Conservation (phyloP, 2,797 vertebrate genomes). For the Acestrorhynchus altus region DNA sequence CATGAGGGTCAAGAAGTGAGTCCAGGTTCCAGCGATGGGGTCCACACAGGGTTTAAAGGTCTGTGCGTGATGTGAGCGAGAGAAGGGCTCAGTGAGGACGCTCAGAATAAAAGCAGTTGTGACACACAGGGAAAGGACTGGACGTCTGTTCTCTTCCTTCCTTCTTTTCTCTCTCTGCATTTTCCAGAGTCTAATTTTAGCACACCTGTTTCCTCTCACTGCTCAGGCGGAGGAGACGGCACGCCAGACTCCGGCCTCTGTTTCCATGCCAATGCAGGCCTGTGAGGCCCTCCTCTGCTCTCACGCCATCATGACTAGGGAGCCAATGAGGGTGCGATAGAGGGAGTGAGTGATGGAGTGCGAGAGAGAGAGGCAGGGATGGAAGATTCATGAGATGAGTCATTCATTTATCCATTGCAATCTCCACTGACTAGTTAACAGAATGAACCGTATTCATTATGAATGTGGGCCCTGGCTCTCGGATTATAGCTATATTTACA, state of each 20-base stretch:
- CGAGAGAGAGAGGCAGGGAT: not conserved
- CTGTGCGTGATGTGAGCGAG: not conserved
- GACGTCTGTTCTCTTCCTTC: not conserved
- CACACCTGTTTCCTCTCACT: conserved; percentile 24
- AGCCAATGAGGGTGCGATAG: not conserved
- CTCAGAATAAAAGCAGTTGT: not conserved
- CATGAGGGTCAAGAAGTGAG: too few relatives aligned
- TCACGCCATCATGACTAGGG: conserved; percentile 1
- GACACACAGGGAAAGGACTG: not conserved
- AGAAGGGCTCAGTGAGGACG: not conserved
- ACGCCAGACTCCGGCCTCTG: not conserved
- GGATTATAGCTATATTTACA: not conserved
- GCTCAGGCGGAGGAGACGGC: conserved; percentile 5
- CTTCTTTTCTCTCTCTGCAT: not conserved
- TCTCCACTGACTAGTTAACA: not conserved
- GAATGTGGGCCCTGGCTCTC: not conserved
- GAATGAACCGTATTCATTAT: not conserved
- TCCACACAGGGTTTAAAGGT: not conserved
- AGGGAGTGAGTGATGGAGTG: not conserved
- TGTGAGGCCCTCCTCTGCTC: conserved; percentile 12
- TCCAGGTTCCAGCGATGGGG: too few relatives aligned
- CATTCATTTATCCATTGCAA: conserved; percentile 14
- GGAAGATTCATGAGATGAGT: conserved; percentile 10
- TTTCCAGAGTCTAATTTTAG: conserved; percentile 38
- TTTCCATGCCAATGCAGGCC: conserved; percentile 15